A percentile compares a stretch with the other conserved stretches of the same genome.
Evolutionary conservation across 1,140 invertebrate species (phyloP).

Genomic region (Brachionus rotundiformis): DNA sequence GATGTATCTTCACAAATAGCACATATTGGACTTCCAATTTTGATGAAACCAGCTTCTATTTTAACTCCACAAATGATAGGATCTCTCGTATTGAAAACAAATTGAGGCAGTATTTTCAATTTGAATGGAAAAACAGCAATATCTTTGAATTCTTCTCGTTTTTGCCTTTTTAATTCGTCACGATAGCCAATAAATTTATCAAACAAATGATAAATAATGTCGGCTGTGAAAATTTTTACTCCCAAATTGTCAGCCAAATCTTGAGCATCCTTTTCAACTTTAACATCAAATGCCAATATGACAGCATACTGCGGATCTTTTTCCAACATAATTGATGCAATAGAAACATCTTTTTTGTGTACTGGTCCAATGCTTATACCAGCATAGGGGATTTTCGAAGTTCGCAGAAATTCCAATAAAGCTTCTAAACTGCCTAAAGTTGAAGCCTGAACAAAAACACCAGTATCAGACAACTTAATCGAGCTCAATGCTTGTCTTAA

Average conservation of each 20-base stretch:
- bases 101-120: conserved; percentile 81
- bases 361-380: conserved; percentile 98
- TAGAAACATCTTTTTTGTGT: conserved; percentile 98
- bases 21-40: conserved; percentile 92
- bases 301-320: conserved; percentile 94
- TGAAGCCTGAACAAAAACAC: conserved; percentile 97
- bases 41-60: conserved; percentile 90
- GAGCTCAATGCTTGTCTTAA: conserved; percentile 83
- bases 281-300: conserved; percentile 98
- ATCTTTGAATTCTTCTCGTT: conserved; percentile 87
- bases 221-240: conserved; percentile 95
- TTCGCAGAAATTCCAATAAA: conserved; percentile 87
- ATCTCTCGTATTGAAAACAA: conserved; percentile 94
- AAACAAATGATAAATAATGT: conserved; percentile 99
- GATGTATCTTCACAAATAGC: conserved; percentile 85
- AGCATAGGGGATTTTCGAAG: conserved; percentile 96
- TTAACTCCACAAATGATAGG: conserved; percentile 94
- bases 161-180: conserved; percentile 87
- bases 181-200: conserved; percentile 93
- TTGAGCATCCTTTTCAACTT: conserved; percentile 94
- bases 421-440: conserved; percentile 97
- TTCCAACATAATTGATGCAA: conserved; percentile 97
- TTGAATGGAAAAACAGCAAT: conserved; percentile 97
- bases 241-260: conserved; percentile 84
- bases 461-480: conserved; percentile 84